phyloP scores from a whole-genome alignment of 92 coral and sea anemone genomes.

The Zoanthus solanderi region DNA sequence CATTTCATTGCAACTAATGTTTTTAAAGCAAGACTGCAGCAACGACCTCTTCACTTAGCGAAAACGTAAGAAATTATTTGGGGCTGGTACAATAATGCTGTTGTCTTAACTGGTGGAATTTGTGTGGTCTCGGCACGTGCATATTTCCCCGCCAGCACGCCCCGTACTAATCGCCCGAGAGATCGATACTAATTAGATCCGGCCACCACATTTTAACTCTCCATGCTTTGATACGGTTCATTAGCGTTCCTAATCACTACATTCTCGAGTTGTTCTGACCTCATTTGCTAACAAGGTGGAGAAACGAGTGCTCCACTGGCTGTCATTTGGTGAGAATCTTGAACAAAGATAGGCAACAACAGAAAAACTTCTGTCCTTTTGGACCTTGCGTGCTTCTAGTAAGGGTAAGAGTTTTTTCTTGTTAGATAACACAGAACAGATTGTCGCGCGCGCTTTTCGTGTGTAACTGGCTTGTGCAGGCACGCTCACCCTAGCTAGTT shows the following conservation, averaged over 20 bases:
- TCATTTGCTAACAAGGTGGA: conserved; percentile 50
- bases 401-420: conserved; percentile 15
- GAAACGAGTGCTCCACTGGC: not conserved
- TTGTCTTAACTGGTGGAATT: not conserved
- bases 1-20: conserved; percentile 28
- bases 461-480: not conserved
- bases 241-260: conserved; percentile 22
- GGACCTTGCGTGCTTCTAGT: not conserved
- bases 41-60: not conserved
- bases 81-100: not conserved
- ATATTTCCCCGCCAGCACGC: not conserved
- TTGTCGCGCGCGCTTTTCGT: not conserved
- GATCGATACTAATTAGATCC: conserved; percentile 27
- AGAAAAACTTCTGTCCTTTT: not conserved
- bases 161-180: conserved; percentile 11
- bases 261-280: conserved; percentile 1
- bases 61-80: not conserved
- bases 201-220: conserved; percentile 15
- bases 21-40: conserved; percentile 24
- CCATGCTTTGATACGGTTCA: conserved; percentile 38
- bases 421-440: not conserved
- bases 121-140: conserved; percentile 51
- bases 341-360: not conserved
- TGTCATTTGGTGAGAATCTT: conserved; percentile 5
- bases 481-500: not conserved